Evolutionary conservation across 1,140 invertebrate species (phyloP).

Genomic region (Papilio aristodemus): DNA sequence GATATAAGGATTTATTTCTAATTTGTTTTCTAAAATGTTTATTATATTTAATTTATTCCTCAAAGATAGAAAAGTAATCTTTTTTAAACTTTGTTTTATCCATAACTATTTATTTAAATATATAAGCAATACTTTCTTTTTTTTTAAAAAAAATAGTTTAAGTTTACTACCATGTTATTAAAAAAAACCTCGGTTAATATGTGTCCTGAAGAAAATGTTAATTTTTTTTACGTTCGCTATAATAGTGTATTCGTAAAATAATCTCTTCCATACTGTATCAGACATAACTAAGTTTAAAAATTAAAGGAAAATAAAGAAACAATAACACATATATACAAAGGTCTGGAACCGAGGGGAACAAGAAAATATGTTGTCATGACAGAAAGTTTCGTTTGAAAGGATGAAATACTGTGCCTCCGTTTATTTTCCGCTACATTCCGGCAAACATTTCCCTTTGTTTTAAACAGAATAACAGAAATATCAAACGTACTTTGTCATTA

Average conservation of each 20-base stretch:
- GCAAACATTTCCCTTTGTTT: slow-evolving; percentile 28
- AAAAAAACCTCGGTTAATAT: too few relatives aligned
- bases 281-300: not conserved
- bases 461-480: slow-evolving; percentile 24
- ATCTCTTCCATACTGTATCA: too few relatives aligned
- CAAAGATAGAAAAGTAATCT: too few relatives aligned
- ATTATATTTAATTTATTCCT: too few relatives aligned
- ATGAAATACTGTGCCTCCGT: slow-evolving; percentile 29
- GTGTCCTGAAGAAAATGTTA: not conserved
- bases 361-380: slow-evolving; percentile 32
- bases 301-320: slow-evolving; percentile 20
- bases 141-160: too few relatives aligned
- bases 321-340: slow-evolving; percentile 14
- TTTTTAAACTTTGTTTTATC: too few relatives aligned
- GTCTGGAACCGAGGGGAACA: slow-evolving; percentile 10
- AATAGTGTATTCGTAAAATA: too few relatives aligned
- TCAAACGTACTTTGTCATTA: slow-evolving; percentile 16
- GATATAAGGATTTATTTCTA: too few relatives aligned
- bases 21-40: too few relatives aligned
- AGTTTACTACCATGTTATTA: too few relatives aligned
- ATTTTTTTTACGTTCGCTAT: not conserved
- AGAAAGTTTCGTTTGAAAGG: slow-evolving; percentile 28
- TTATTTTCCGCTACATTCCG: slow-evolving; percentile 28
- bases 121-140: too few relatives aligned
- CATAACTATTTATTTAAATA: too few relatives aligned